Evolutionary conservation across 2,797 vertebrate species (phyloP).

Genomic region (Stomatorhinus walkeri): DNA sequence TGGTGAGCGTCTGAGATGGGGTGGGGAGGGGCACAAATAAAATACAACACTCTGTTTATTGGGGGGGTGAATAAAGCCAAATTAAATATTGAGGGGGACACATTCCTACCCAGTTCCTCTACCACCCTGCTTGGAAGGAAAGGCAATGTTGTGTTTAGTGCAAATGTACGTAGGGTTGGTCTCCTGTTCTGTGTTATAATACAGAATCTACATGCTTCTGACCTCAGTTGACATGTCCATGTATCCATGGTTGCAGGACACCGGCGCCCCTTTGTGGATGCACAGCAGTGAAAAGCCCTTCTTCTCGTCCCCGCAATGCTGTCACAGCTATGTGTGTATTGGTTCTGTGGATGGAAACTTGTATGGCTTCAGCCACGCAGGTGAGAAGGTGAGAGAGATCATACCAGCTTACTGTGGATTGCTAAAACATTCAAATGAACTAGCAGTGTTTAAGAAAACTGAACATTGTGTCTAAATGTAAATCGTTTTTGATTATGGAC

Average conservation of each 20-base stretch:
- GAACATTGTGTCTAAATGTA: background rate
- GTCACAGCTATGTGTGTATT: constrained; percentile 55
- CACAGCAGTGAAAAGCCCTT: constrained; percentile 65
- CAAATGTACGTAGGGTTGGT: background rate
- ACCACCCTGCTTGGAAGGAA: background rate
- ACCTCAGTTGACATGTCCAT: background rate
- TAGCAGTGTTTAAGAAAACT: background rate
- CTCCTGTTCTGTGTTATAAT: background rate
- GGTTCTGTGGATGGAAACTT: constrained; percentile 86
- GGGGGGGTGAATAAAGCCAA: background rate
- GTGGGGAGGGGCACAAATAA: background rate
- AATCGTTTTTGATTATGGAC: background rate
- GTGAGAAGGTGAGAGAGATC: constrained; percentile 67
- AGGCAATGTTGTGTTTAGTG: background rate
- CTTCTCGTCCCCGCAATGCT: constrained; percentile 81
- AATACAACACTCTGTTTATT: background rate
- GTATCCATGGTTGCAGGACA: constrained; percentile 56
- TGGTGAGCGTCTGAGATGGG: background rate
- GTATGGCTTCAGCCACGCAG: constrained; percentile 66
- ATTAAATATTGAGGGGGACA: background rate
- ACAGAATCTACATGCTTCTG: background rate
- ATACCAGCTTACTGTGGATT: background rate
- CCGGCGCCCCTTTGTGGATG: constrained; percentile 70
- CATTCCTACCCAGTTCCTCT: background rate
- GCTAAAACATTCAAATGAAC: background rate